Percentiles rank a stretch among this genome's conserved stretches.
Evolutionary conservation across 1,140 invertebrate species (phyloP).

Genomic region (Drosophila trapezifrons): DNA sequence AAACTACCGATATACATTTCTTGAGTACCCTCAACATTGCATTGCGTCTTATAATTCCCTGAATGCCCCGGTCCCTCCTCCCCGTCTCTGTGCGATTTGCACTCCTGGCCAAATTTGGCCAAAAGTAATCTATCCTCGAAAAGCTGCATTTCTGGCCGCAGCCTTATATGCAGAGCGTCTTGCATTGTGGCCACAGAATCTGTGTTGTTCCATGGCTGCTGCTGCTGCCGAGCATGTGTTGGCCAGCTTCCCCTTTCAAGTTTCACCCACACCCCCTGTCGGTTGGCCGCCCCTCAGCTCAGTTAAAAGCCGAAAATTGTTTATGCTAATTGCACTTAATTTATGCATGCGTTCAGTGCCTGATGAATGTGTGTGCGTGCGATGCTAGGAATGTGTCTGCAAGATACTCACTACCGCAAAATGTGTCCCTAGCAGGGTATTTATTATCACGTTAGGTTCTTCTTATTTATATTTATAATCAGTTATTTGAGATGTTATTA

Average conservation of each 20-base stretch:
- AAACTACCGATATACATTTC: background rate
- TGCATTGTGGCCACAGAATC: conserved; percentile 35
- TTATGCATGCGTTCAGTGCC: conserved; percentile 67
- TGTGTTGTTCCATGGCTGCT: conserved; percentile 21
- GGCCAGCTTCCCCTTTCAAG: conserved; percentile 31
- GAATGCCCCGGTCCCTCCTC: background rate
- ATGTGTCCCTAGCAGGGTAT: too few relatives aligned
- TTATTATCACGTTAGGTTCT: too few relatives aligned
- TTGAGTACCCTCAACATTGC: background rate
- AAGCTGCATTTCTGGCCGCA: conserved; percentile 40
- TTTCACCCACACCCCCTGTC: conserved; percentile 11
- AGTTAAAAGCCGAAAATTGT: conserved; percentile 79
- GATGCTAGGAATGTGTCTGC: conserved; percentile 40
- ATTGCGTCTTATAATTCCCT: background rate
- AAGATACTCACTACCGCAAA: conserved; percentile 46
- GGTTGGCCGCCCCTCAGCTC: conserved; percentile 5
- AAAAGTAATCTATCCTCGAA: conserved; percentile 51
- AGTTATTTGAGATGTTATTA: background rate
- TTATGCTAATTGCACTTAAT: conserved; percentile 83
- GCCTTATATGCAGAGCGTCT: conserved; percentile 40
- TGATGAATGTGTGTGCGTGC: conserved; percentile 25
- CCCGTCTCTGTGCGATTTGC: background rate
- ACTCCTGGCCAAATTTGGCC: conserved; percentile 34
- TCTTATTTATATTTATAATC: too few relatives aligned
- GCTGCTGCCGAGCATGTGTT: conserved; percentile 40